Evolutionary conservation across 2,888 invertebrate species (phyloP), one percentile per base, ranked within the genome.

Genomic region (Archips xylosteana): DNA sequence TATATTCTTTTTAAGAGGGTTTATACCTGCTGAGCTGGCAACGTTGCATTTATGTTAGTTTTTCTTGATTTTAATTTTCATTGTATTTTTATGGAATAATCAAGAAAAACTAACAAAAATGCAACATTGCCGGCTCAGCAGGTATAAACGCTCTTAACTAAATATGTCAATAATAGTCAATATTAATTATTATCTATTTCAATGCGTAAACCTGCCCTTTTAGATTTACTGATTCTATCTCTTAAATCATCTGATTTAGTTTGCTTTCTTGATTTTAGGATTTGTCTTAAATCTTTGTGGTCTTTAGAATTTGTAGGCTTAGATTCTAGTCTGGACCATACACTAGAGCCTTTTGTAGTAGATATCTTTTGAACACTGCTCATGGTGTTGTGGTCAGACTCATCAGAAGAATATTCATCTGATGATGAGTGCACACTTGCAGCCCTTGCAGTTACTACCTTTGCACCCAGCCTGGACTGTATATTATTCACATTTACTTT

Each of bases 271-370:
- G 88, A 88, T 83, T 88, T 92, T 51, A 93, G 80, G 71, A 89
- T 87, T 79, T 90, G 86, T 69, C 94, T 81, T 76, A 94, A 85
- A 79, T 93, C 94, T 82, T 81, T 91, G 74, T 83, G 82, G 63
- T 79, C 76, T 77, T 74, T 81, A 63, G 77, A 73, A 75, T 78
- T 81, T 77, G 76, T 83, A 47, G 82, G 79, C 78, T 85, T 87
- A 68, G 75, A 83, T 77, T 95, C 95, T 77, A 96, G 83, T 85
- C 95, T 92, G 6, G 95, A 92, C 96, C 96, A 96, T 5, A 96
- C 95, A 82, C 91, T 95, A 6, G 90, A 91, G 47, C 63, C 49
- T 59, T 63, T 64, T 39, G 63, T 10, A 23, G 88, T 88, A 59
- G 80, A 84, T 12, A 94, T 87, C 85, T 89, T 93, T 81, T 95